phyloP scores from a whole-genome alignment of 1,140 invertebrate species.

The Conus ventricosus region DNA sequence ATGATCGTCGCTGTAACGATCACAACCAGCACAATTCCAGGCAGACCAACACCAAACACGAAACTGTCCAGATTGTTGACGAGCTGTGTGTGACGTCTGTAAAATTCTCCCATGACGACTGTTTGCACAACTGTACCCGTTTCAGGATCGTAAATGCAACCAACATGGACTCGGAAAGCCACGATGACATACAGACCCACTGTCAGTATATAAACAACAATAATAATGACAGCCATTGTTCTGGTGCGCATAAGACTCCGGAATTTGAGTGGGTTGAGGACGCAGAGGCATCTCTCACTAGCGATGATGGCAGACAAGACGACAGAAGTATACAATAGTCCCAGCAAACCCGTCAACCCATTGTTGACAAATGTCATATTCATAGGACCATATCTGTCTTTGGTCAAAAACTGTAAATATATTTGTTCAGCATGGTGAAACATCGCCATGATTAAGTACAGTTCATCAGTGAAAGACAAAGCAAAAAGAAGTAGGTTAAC shows the following conservation, averaged over 20 bases:
- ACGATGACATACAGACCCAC: neutral
- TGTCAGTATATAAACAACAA: neutral
- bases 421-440: neutral
- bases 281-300: neutral
- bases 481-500: no score
- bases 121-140: neutral
- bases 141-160: neutral
- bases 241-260: neutral
- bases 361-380: neutral
- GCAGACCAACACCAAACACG: neutral
- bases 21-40: neutral
- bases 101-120: neutral
- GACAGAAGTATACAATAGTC: neutral
- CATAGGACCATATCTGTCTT: neutral
- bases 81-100: neutral
- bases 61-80: neutral
- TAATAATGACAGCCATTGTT: neutral
- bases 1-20: neutral
- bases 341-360: neutral
- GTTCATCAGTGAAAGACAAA: no score
- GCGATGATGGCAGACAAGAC: neutral
- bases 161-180: neutral
- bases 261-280: neutral
- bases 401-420: neutral
- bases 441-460: no score